phyloP scores from a whole-genome alignment of 2,113 vertebrate genomes.

The Vidua chalybeata region DNA sequence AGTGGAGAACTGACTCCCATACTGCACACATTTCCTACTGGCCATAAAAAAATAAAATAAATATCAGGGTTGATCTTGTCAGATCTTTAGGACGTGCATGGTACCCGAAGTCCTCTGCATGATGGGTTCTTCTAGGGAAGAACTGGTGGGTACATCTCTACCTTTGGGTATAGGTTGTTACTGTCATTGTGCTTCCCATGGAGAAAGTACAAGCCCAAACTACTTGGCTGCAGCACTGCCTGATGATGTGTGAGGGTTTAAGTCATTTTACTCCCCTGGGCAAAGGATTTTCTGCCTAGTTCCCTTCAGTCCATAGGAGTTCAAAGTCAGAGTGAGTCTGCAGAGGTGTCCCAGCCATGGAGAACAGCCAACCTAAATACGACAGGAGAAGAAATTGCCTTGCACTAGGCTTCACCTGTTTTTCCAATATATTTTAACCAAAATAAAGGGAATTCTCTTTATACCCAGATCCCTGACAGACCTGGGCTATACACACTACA shows the following conservation, averaged over 20 bases:
- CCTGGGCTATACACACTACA: too few species aligned
- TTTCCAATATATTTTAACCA: not conserved
- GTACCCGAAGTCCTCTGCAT: not conserved
- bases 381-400: not conserved
- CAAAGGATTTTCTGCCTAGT: not conserved
- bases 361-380: not conserved
- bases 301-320: not conserved
- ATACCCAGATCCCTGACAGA: not conserved
- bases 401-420: not conserved
- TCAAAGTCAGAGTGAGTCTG: not conserved
- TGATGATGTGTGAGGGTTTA: not conserved
- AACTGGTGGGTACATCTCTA: not conserved
- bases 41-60: not conserved
- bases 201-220: not conserved
- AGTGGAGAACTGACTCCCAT: not conserved
- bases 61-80: not conserved
- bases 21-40: not conserved
- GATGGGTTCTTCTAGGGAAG: not conserved
- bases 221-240: not conserved
- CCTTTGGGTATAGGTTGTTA: not conserved
- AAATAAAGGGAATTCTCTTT: not conserved
- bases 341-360: not conserved
- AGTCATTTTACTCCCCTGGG: not conserved
- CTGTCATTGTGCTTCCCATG: fast-evolving
- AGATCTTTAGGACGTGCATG: fast-evolving